Conservation (phyloP, 2,888 invertebrate species). For the Chloromyia formosa region DNA sequence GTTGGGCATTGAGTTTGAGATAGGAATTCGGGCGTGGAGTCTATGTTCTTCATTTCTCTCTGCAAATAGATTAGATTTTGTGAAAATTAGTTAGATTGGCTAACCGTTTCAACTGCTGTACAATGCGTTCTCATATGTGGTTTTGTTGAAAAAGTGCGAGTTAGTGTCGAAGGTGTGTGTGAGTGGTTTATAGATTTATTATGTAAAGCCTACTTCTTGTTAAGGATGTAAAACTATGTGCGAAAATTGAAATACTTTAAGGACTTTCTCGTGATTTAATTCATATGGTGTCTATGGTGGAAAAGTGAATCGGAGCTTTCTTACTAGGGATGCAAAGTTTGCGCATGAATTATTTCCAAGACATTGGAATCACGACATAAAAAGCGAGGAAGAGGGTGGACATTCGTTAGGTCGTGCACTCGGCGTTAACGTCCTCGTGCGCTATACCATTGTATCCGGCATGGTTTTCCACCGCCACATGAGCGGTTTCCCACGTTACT, state of each 20-base stretch:
- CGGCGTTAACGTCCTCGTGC: too few species aligned
- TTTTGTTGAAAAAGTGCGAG: not conserved
- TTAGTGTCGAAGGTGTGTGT: not conserved
- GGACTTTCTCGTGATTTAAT: not conserved
- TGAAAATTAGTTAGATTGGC: too few species aligned
- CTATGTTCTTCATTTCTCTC: too few species aligned
- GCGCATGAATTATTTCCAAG: constrained; percentile 30
- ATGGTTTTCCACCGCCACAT: too few species aligned
- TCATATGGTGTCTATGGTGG: constrained; percentile 4
- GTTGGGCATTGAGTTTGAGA: not conserved
- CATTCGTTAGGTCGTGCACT: constrained; percentile 3
- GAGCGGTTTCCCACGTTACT: too few species aligned
- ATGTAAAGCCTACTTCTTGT: too few species aligned
- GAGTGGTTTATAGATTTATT: too few species aligned
- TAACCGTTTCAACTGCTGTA: too few species aligned
- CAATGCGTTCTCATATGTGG: not conserved
- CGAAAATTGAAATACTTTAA: too few species aligned
- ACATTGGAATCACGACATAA: not conserved
- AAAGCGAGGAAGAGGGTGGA: not conserved
- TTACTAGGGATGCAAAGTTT: constrained; percentile 22
- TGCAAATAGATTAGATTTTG: too few species aligned
- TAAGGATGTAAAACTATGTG: too few species aligned
- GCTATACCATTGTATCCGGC: too few species aligned
- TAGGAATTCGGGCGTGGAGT: not conserved
- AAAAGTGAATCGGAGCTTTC: constrained; percentile 28